These are phyloP conservation scores for Megamerina dolium DNA, from an alignment of 2,888 invertebrate species.

Conservation along the genomic window DNA sequence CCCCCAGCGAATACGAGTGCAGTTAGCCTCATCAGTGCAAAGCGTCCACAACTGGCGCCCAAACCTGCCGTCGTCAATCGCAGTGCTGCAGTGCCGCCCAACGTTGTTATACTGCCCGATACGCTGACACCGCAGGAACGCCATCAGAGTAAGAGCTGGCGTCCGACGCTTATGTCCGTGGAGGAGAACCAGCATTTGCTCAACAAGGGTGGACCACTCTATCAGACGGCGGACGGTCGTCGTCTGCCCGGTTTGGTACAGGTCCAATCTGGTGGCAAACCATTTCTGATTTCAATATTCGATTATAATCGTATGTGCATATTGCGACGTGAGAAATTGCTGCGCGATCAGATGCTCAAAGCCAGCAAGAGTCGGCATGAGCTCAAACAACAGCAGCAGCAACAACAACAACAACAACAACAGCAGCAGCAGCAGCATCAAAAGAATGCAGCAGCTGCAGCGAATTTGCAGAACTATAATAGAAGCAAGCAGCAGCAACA, in stretches of 20 bases:
- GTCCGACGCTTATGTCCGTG: conserved; percentile 66
- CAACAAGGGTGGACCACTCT: conserved; percentile 46
- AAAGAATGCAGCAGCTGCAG: conserved; percentile 10
- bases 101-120: conserved; percentile 44
- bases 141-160: conserved; percentile 59
- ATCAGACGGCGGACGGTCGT: conserved; percentile 57
- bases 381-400: conserved; percentile 21
- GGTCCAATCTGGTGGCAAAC: conserved; percentile 70
- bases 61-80: conserved; percentile 19
- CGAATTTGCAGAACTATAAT: conserved; percentile 9
- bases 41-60: conserved; percentile 24
- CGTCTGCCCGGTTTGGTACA: conserved; percentile 62
- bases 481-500: conserved; percentile 14
- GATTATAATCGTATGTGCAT: conserved; percentile 77
- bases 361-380: conserved; percentile 30
- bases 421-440: conserved; percentile 18
- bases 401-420: conserved; percentile 22
- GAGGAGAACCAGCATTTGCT: conserved; percentile 46
- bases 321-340: conserved; percentile 61
- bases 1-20: conserved; percentile 4
- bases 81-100: conserved; percentile 29
- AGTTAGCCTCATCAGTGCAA: conserved; percentile 20
- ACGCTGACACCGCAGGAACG: conserved; percentile 49
- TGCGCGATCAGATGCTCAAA: conserved; percentile 54
- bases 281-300: conserved; percentile 70